phyloP scores from a whole-genome alignment of 1,140 invertebrate genomes.

The Elysia chlorotica region DNA sequence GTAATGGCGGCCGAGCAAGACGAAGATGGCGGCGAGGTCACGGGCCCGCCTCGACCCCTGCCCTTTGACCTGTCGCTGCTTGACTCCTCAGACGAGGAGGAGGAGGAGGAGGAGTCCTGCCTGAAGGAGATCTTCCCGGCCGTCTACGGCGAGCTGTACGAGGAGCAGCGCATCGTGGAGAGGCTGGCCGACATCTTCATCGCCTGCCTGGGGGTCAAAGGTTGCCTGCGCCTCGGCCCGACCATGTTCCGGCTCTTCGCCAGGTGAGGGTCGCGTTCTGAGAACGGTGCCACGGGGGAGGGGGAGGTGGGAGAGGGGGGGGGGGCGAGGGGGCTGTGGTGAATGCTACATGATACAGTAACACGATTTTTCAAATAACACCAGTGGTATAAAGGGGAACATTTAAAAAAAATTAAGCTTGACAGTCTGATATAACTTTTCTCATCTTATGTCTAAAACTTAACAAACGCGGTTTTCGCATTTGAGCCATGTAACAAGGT shows the following conservation, averaged over 20 bases:
- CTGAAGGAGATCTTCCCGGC: slow-evolving; percentile 52
- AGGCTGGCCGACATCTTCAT: slow-evolving; percentile 50
- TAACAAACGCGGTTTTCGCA: no score
- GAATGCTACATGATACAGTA: no score
- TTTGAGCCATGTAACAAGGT: no score
- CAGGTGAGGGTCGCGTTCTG: slow-evolving; percentile 39
- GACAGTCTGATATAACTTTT: no score
- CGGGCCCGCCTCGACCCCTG: neutral
- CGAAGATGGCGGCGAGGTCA: neutral
- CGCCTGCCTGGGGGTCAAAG: slow-evolving; percentile 42
- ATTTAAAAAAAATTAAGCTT: no score
- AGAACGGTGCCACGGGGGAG: no score
- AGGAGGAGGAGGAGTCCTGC: slow-evolving; percentile 38
- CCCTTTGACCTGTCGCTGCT: slow-evolving; percentile 1
- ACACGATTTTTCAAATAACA: no score
- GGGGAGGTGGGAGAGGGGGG: no score
- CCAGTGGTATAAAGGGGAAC: no score
- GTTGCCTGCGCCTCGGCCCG: slow-evolving; percentile 47
- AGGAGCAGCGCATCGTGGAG: slow-evolving; percentile 41
- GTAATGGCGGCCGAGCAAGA: slow-evolving; percentile 14
- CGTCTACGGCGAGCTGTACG: slow-evolving; percentile 38
- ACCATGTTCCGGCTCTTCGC: slow-evolving; percentile 56
- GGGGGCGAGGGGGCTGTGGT: no score
- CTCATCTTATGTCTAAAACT: no score
- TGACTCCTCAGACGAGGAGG: slow-evolving; percentile 21